Percentiles rank a stretch among this genome's conserved stretches.
These are phyloP conservation scores for Drosophila erecta DNA, from an alignment of 1,140 invertebrate genomes.

Conservation along the genomic window DNA sequence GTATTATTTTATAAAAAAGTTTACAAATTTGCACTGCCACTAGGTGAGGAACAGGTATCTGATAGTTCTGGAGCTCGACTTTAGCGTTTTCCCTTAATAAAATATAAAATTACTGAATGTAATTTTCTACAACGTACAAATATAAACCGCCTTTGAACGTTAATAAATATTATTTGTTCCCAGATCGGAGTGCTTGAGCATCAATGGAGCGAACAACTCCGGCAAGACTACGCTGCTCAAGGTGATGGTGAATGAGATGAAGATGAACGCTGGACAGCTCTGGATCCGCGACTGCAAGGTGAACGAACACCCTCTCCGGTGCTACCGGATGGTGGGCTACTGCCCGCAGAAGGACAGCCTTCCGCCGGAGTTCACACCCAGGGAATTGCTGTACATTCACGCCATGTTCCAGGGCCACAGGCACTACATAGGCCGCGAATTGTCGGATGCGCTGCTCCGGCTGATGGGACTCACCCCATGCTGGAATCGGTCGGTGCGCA, in stretches of 20 bases:
- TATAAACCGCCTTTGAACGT: too few species aligned
- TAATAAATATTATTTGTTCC: neutral
- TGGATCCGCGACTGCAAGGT: slow-evolving; percentile 42
- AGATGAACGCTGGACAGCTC: slow-evolving; percentile 27
- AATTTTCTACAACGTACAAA: too few species aligned
- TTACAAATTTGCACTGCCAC: too few species aligned
- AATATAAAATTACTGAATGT: too few species aligned
- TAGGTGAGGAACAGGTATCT: too few species aligned
- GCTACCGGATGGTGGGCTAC: slow-evolving; percentile 49
- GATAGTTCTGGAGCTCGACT: too few species aligned
- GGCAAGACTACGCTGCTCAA: slow-evolving; percentile 54
- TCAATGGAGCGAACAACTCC: slow-evolving; percentile 46
- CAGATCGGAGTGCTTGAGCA: slow-evolving; percentile 54
- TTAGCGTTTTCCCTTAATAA: too few species aligned
- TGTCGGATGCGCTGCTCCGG: slow-evolving; percentile 35
- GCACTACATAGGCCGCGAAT: neutral
- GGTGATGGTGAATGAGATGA: slow-evolving; percentile 38
- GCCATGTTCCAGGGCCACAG: slow-evolving; percentile 34
- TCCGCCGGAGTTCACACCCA: slow-evolving; percentile 42
- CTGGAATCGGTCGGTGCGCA: slow-evolving; percentile 7
- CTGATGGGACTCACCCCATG: slow-evolving; percentile 45
- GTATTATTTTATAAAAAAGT: too few species aligned
- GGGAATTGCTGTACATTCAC: slow-evolving; percentile 35
- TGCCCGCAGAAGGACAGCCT: slow-evolving; percentile 39
- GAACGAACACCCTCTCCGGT: slow-evolving; percentile 5